Evolutionary conservation across 2,113 vertebrate species (phyloP), one percentile per base, ranked within the genome.

Genomic region (Rafetus swinhoei): DNA sequence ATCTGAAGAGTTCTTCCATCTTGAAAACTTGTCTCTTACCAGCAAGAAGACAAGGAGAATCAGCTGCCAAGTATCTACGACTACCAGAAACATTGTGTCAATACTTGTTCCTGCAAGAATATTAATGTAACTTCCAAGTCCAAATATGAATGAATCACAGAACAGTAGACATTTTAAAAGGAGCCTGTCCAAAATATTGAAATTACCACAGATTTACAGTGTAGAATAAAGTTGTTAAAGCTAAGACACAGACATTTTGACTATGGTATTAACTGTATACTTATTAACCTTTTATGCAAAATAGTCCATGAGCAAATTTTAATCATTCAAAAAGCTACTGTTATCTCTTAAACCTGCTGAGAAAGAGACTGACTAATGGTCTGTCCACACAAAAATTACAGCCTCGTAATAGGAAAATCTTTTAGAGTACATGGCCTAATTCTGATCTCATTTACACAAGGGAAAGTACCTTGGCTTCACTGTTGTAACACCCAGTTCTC

Each of bases 381-480:
- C 53, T 94, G 90, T 56, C 74, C 24, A 91, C 79, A 77, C 39
- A 24, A 77, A 86, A 93, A 90, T 79, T 27, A 54, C 22, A 83
- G n/a, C 0, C 80, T 12, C 2, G 81, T 79, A 32, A 80, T 27
- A 94, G 29, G 13, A 85, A 92, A 7, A 79, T 92, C 54, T 27
- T 57, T 19, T 39, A 54, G 25, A 89, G 88, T 1, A 19, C 74
- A 59, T 3, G 22, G 54, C 4, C 6, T 86, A 90, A 94, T 95
- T 85, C 74, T 91, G 81, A 88, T 85, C 72, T 80, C 62, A 74
- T 13, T 79, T 1, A 1, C 22, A 81, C 19, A 88, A 60, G 53
- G 54, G 54, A 87, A 93, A 95, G 76, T 90, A 84, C 81, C 92
- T 35, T 57, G 12, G 55, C n/a, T 72, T 72, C 94, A 80, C 53